These are phyloP conservation scores for Pyrrhia umbra DNA, from an alignment of 2,888 invertebrate species.

Conservation along the genomic window DNA sequence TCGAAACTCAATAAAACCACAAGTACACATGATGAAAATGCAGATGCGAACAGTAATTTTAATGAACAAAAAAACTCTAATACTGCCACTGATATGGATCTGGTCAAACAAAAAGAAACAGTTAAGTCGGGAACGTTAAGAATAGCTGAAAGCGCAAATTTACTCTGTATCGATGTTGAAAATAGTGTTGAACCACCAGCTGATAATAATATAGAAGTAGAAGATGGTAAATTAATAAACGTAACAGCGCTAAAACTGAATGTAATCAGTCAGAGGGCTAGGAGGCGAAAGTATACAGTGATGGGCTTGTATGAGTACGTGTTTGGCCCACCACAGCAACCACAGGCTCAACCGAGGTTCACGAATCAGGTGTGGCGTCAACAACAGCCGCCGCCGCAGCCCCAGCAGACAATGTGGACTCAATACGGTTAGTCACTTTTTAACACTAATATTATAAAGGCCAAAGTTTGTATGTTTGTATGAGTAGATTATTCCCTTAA, in stretches of 20 bases:
- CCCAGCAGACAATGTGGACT: background rate
- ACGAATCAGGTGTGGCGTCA: background rate
- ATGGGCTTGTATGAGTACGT: conserved; percentile 20
- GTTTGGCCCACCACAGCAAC: conserved; percentile 6
- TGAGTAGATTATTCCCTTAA: too few species aligned
- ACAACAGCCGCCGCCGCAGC: background rate
- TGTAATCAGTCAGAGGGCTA: background rate
- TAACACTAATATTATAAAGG: too few species aligned
- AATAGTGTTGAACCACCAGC: background rate
- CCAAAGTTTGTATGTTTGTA: too few species aligned
- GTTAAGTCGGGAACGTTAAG: conserved; percentile 4
- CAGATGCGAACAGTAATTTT: background rate
- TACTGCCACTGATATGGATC: conserved; percentile 28
- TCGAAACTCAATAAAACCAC: background rate
- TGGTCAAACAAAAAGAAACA: conserved; percentile 31
- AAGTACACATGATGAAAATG: conserved; percentile 16
- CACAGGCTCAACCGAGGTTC: background rate
- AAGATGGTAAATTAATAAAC: background rate
- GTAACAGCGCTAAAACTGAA: conserved; percentile 13
- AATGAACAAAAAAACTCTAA: conserved; percentile 14
- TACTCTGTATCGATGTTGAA: conserved; percentile 19
- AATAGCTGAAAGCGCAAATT: conserved; percentile 16
- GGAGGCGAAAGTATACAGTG: conserved; percentile 6
- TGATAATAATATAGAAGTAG: conserved; percentile 9
- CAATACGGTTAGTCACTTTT: conserved; percentile 34